phyloP scores from a whole-genome alignment of 2,888 invertebrate genomes.

The Linhomoeus sp. region DNA sequence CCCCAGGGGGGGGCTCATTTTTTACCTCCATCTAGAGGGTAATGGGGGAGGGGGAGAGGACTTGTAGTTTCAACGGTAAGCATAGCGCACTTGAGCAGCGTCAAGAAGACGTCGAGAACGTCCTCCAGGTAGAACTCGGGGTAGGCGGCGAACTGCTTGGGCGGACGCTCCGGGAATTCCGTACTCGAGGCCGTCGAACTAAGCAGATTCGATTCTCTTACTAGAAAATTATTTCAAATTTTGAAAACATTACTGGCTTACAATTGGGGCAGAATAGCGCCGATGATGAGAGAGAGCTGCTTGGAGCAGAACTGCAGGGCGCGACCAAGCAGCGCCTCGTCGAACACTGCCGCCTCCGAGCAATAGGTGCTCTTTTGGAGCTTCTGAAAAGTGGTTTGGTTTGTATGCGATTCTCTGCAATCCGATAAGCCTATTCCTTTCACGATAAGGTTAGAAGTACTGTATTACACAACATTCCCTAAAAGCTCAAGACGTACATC shows the following conservation, averaged over 20 bases:
- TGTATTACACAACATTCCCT: too few relatives aligned
- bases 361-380: slow-evolving; percentile 16
- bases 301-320: slow-evolving; percentile 68
- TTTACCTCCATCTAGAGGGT: too few relatives aligned
- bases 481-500: too few relatives aligned
- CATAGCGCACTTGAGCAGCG: slow-evolving; percentile 66
- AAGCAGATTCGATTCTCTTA: not conserved
- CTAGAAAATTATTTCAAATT: not conserved
- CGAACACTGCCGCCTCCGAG: slow-evolving; percentile 62
- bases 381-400: too few relatives aligned
- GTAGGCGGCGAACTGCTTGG: slow-evolving; percentile 60
- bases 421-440: too few relatives aligned
- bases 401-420: too few relatives aligned
- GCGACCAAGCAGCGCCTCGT: slow-evolving; percentile 56
- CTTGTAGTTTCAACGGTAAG: too few relatives aligned
- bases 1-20: too few relatives aligned
- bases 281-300: slow-evolving; percentile 52
- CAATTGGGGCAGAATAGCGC: slow-evolving; percentile 28
- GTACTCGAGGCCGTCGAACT: slow-evolving; percentile 2
- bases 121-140: slow-evolving; percentile 95
- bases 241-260: slow-evolving; percentile 9
- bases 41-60: too few relatives aligned
- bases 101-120: slow-evolving; percentile 80
- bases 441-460: too few relatives aligned
- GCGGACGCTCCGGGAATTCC: slow-evolving; percentile 40